These are phyloP conservation scores for Xestoiulus laeticollis DNA, from an alignment of 2,888 invertebrate species.

Conservation along the genomic window DNA sequence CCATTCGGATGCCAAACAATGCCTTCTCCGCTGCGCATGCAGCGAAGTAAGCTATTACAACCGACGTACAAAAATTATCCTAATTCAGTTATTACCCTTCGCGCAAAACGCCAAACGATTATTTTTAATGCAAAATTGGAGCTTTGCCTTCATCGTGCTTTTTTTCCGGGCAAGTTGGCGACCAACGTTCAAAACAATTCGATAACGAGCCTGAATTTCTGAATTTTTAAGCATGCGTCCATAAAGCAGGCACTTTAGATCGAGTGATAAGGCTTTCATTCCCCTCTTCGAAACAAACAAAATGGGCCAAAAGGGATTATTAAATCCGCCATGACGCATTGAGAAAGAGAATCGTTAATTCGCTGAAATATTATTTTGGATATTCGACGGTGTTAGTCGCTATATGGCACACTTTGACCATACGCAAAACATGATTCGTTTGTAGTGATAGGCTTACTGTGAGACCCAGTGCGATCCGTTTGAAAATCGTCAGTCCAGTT, in stretches of 20 bases:
- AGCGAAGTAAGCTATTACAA: background rate
- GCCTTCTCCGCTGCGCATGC: background rate
- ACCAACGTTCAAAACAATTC: background rate
- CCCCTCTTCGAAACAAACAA: background rate
- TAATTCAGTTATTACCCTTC: constrained; percentile 33
- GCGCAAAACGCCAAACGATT: background rate
- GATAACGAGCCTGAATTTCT: background rate
- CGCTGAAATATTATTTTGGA: background rate
- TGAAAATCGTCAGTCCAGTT: too few relatives aligned
- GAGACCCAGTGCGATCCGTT: too few relatives aligned
- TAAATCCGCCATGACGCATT: constrained; percentile 2
- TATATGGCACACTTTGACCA: too few relatives aligned
- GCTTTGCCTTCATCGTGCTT: background rate
- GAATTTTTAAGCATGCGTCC: background rate
- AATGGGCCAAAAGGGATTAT: constrained; percentile 37
- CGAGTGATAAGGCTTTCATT: background rate
- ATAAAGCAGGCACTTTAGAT: constrained; percentile 1
- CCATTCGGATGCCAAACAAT: background rate
- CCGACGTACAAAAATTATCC: background rate
- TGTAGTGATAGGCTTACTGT: too few relatives aligned
- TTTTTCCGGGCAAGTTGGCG: background rate
- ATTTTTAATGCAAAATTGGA: constrained; percentile 3
- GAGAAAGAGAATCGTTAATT: background rate
- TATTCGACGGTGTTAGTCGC: too few relatives aligned
- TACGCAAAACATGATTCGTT: too few relatives aligned